These are phyloP conservation scores for Actenoides lindsayi DNA, from an alignment of 2,113 vertebrate genomes.

Conservation along the genomic window DNA sequence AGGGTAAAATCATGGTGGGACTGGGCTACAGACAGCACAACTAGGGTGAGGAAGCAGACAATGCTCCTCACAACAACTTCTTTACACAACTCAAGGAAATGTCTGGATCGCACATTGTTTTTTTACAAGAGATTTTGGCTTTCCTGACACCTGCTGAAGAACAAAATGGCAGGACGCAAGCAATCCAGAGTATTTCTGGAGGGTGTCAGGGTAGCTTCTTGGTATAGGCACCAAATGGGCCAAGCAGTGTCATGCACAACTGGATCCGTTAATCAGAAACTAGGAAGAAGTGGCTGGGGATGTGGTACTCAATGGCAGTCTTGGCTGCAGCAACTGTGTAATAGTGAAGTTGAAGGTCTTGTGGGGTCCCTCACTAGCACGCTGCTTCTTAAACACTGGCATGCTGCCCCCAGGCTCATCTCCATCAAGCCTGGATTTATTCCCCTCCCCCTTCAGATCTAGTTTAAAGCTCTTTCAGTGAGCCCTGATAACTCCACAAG, in stretches of 20 bases:
- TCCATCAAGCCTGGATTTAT: background rate
- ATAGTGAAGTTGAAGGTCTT: background rate
- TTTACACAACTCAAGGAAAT: background rate
- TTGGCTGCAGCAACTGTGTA: background rate
- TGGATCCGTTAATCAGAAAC: background rate
- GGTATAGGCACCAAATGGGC: background rate
- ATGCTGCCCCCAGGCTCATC: background rate
- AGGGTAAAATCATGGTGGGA: rapidly evolving
- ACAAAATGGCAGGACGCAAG: background rate
- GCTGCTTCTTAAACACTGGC: background rate
- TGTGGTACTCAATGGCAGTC: background rate
- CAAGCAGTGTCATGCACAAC: background rate
- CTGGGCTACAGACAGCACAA: background rate
- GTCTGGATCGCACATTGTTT: background rate
- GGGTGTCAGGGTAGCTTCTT: background rate
- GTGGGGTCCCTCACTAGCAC: background rate
- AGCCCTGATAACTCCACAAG: too few relatives aligned
- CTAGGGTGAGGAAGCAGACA: background rate
- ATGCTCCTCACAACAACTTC: background rate
- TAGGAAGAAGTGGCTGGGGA: background rate
- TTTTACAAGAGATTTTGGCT: background rate
- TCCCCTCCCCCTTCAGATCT: background rate
- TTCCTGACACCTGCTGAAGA: background rate
- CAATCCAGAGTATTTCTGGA: background rate
- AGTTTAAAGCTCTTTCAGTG: too few relatives aligned